Evolutionary conservation across 2,888 invertebrate genomes (phyloP).

Genomic region (Ectemnius continuus): DNA sequence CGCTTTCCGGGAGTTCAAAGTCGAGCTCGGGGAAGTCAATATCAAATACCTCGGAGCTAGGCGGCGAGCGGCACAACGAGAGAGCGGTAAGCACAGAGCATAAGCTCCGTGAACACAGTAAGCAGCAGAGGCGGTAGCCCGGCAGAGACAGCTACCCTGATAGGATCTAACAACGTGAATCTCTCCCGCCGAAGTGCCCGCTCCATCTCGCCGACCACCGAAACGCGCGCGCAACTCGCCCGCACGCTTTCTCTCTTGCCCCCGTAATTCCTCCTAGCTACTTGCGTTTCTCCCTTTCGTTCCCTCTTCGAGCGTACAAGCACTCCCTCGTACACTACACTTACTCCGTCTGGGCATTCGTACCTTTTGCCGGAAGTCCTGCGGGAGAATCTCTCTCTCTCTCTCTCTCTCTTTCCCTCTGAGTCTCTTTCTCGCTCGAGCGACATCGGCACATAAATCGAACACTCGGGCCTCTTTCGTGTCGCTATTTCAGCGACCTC

Average conservation of each 20-base stretch:
- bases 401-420: conserved; percentile 15
- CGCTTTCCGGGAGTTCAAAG: conserved; percentile 67
- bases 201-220: background rate
- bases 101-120: conserved; percentile 48
- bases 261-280: conserved; percentile 2
- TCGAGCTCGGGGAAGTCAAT: conserved; percentile 76
- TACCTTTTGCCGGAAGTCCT: conserved; percentile 38
- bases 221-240: background rate
- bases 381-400: conserved; percentile 16
- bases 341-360: conserved; percentile 6
- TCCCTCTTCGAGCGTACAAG: conserved; percentile 8
- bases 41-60: conserved; percentile 77
- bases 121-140: conserved; percentile 34
- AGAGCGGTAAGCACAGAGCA: conserved; percentile 54
- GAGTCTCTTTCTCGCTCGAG: background rate
- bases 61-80: conserved; percentile 61
- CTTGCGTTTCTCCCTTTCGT: background rate
- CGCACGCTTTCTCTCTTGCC: too few relatives aligned
- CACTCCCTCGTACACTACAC: background rate
- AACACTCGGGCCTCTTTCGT: conserved; percentile 43
- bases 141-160: conserved; percentile 65
- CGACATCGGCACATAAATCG: conserved; percentile 47
- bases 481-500: conserved; percentile 53
- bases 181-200: background rate
- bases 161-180: conserved; percentile 55